These are phyloP conservation scores for Eunapius fragilis DNA, from an alignment of 37 sponge, comb jelly and placozoan species.

Conservation along the genomic window DNA sequence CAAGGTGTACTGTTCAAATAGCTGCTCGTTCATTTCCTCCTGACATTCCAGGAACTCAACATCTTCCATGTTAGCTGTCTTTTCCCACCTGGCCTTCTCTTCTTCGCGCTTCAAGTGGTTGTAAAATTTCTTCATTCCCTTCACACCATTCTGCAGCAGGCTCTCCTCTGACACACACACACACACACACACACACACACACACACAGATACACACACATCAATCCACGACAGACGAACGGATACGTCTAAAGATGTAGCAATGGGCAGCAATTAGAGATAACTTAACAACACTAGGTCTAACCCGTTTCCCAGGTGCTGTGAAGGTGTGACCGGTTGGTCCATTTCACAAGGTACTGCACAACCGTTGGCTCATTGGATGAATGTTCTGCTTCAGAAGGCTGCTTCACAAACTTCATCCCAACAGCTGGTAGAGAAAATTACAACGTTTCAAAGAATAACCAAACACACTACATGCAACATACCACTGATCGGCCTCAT, in stretches of 20 bases:
- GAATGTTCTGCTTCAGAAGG: no score
- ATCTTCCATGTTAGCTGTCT: slow-evolving; percentile 90
- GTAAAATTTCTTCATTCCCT: slow-evolving; percentile 89
- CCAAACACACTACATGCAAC: background rate
- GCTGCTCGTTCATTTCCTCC: slow-evolving; percentile 81
- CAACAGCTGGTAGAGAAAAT: no score
- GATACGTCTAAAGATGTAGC: background rate
- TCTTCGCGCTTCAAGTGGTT: slow-evolving; percentile 83
- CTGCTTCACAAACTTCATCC: no score
- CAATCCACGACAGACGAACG: background rate
- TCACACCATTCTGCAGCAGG: slow-evolving; percentile 59
- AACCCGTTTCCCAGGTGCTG: slow-evolving; percentile 93
- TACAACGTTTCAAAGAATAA: slow-evolving; percentile 3
- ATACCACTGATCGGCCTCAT: background rate
- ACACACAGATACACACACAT: background rate
- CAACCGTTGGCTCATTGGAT: slow-evolving; percentile 14
- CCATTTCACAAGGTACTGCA: slow-evolving; percentile 97
- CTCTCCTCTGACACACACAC: no score
- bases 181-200: slow-evolving; percentile 25
- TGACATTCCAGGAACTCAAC: slow-evolving; percentile 89
- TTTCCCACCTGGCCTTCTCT: no score
- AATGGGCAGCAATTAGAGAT: no score
- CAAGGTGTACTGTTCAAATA: slow-evolving; percentile 66
- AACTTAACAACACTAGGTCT: no score
- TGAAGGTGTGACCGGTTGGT: slow-evolving; percentile 87